Evolutionary conservation across 1,140 invertebrate genomes (phyloP), one percentile per base, ranked within the genome.

Genomic region (Pseudomyrmex flavicornis): DNA sequence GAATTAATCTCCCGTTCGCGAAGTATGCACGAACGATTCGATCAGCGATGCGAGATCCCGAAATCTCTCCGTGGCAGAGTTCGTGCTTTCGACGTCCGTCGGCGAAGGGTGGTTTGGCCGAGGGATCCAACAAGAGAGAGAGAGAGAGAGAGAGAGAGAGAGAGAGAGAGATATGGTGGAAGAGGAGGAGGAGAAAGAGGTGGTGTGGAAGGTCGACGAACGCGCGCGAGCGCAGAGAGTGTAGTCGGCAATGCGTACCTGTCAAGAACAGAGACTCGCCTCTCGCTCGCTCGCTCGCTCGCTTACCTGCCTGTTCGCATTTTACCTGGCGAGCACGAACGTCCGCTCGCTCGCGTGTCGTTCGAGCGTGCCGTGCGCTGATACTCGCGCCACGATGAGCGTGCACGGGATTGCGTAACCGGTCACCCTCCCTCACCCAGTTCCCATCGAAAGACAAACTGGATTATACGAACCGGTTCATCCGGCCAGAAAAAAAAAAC

Each of bases 11-110:
- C 68, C 66, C 63, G 61, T 72, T 85, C 83, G 84, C 85, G 69
- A 90, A 89, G 85, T 91, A 91, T 90, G 89, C 90, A 90, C 89
- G 84, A 91, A 89, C 89, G 89, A 86, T 90, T 89, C 85, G 89
- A 91, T 91, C 88, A 86, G 79, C 89, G 85, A 89, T 86, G 90
- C 84, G 85, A 90, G 87, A 87, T 89, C 82, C 80, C 65, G 77
- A 84, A 88, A 85, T 86, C 85, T 88, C 79, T 83, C 63, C 82
- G 69, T 44, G 65, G 76, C 84, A 80, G 82, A 74, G 84, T 76
- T 86, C 72, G 86, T 91, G 89, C 82, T 86, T 88, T 89, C 90
- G 90, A 90, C 89, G 86, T 85, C 56, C 66, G 66, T 12, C 79
- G 74, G 74, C 74, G 54, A 68, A 61, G 76, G 76, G 56, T 48